Conservation (phyloP, 2,888 invertebrate species). For the Leucophora obtusa region DNA sequence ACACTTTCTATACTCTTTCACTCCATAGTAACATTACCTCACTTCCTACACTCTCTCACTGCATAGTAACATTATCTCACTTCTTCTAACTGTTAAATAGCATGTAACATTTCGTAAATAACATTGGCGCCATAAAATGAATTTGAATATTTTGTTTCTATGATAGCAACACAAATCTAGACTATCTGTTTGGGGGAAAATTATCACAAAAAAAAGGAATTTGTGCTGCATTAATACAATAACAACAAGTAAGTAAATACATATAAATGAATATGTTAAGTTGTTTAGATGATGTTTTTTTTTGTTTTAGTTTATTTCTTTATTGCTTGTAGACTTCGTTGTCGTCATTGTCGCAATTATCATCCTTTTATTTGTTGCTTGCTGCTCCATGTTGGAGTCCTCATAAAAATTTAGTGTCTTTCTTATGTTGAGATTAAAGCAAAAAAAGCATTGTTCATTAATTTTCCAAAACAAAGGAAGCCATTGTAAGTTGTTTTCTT, state of each 20-base stretch:
- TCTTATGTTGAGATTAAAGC: not conserved
- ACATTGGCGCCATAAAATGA: slow-evolving; percentile 33
- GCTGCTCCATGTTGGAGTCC: not conserved
- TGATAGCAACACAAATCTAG: slow-evolving; percentile 5
- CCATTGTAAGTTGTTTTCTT: not conserved
- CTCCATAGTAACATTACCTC: not conserved
- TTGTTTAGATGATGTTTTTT: slow-evolving; percentile 33
- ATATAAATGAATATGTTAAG: slow-evolving; percentile 54
- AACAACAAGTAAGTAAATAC: slow-evolving; percentile 40
- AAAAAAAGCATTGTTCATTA: slow-evolving; percentile 22
- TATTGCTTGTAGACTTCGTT: not conserved
- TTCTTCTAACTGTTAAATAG: not conserved
- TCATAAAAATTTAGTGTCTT: not conserved
- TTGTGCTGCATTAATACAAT: slow-evolving; percentile 36
- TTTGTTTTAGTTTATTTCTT: not conserved
- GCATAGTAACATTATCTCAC: not conserved
- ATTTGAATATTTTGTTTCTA: slow-evolving; percentile 12
- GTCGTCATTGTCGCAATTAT: not conserved
- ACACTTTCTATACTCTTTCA: not conserved
- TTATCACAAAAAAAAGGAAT: not conserved
- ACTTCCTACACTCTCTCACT: not conserved
- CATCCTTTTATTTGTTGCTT: slow-evolving; percentile 1
- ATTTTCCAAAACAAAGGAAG: slow-evolving; percentile 41
- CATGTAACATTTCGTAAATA: not conserved
- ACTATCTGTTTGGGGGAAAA: slow-evolving; percentile 34